Evolutionary conservation across 1,140 invertebrate genomes (phyloP).

Genomic region (Triops longicaudatus): DNA sequence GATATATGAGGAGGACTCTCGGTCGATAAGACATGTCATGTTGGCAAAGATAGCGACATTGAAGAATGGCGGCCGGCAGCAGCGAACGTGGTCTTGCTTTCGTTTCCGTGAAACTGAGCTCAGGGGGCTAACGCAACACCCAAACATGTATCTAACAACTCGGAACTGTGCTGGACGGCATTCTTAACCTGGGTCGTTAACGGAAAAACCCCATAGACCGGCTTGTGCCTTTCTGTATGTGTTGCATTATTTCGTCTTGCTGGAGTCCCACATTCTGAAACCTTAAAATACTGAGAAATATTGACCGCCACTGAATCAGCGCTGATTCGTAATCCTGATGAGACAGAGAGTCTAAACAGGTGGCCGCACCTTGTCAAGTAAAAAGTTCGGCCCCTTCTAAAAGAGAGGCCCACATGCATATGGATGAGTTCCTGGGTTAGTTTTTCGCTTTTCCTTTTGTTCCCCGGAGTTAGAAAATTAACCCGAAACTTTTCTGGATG

Average conservation of each 20-base stretch:
- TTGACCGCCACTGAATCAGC: not conserved
- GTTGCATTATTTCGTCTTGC: not conserved
- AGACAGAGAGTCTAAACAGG: not conserved
- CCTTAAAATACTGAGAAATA: not conserved
- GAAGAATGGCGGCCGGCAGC: not conserved
- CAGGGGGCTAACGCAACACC: not conserved
- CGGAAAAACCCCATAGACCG: not conserved
- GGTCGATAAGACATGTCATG: constrained; percentile 15
- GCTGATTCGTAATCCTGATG: constrained; percentile 1
- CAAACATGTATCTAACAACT: not conserved
- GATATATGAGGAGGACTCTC: not conserved
- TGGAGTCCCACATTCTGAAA: not conserved
- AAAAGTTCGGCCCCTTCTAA: not conserved
- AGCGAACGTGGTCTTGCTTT: not conserved
- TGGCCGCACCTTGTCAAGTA: not conserved
- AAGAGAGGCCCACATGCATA: not conserved
- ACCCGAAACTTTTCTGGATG: too few relatives aligned
- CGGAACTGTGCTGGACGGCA: not conserved
- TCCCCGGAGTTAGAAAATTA: too few relatives aligned
- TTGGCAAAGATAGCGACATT: constrained; percentile 15
- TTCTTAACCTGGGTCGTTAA: not conserved
- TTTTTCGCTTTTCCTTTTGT: not conserved
- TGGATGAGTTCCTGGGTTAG: not conserved
- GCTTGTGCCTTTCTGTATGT: not conserved
- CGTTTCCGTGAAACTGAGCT: not conserved